These are phyloP conservation scores for Andrena minutula DNA, from an alignment of 2,888 invertebrate species.

Conservation along the genomic window DNA sequence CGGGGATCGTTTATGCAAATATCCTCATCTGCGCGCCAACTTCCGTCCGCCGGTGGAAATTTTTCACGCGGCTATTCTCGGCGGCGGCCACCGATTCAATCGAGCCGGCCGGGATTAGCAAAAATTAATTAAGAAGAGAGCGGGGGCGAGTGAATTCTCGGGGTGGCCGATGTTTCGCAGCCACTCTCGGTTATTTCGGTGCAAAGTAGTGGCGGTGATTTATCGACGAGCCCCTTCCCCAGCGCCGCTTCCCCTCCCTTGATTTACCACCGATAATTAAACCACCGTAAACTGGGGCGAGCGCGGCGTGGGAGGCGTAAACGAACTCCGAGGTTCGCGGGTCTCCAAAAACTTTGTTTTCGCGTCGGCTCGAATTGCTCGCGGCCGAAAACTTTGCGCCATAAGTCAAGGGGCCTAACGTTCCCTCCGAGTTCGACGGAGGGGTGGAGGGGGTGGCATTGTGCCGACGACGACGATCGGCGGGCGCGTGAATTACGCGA, in stretches of 20 bases:
- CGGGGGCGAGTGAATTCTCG: conserved; percentile 50
- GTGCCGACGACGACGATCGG: conserved; percentile 34
- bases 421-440: conserved; percentile 38
- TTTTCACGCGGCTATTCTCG: not conserved
- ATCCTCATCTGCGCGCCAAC: not conserved
- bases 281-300: conserved; percentile 76
- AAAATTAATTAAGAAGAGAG: conserved; percentile 61
- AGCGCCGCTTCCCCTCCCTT: conserved; percentile 54
- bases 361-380: conserved; percentile 72
- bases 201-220: conserved; percentile 76
- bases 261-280: conserved; percentile 84
- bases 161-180: conserved; percentile 15
- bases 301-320: conserved; percentile 50
- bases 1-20: conserved; percentile 14
- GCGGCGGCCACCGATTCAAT: conserved; percentile 3
- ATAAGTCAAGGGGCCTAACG: conserved; percentile 75
- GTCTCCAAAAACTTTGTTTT: conserved; percentile 77
- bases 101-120: conserved; percentile 27
- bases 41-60: not conserved
- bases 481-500: conserved; percentile 40
- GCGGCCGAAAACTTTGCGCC: conserved; percentile 79
- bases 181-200: conserved; percentile 49
- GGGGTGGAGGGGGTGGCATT: conserved; percentile 44
- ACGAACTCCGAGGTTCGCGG: conserved; percentile 46
- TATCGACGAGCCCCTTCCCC: conserved; percentile 70